Conservation (phyloP, 2,113 vertebrate genomes). For the Salvator merianae region DNA sequence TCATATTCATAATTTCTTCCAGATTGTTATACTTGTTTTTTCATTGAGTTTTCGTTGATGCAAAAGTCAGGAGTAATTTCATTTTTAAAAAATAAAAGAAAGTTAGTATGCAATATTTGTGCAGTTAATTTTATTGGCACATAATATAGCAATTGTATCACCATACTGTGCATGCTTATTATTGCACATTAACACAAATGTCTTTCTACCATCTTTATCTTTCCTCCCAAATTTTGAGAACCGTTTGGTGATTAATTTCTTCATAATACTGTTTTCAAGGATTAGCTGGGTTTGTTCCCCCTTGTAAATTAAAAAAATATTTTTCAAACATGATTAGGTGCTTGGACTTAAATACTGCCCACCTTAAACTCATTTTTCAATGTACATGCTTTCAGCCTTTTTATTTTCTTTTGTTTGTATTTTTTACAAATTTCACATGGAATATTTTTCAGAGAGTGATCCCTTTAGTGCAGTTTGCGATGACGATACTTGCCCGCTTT, state of each 20-base stretch:
- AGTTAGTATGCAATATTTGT: constrained; percentile 65
- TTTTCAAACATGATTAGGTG: constrained; percentile 61
- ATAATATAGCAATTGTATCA: constrained; percentile 68
- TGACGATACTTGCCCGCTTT: constrained; percentile 82
- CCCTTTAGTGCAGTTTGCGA: constrained; percentile 79
- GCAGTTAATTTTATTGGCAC: constrained; percentile 70
- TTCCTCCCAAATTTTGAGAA: constrained; percentile 56
- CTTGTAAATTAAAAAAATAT: constrained; percentile 79
- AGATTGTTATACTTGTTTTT: constrained; percentile 43
- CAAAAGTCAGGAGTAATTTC: background rate
- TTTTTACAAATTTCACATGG: constrained; percentile 65
- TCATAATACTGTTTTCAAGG: constrained; percentile 54
- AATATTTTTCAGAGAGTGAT: constrained; percentile 15
- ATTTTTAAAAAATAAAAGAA: constrained; percentile 54
- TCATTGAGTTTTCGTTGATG: constrained; percentile 50
- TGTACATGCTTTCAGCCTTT: constrained; percentile 69
- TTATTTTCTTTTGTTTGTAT: constrained; percentile 16
- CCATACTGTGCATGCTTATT: constrained; percentile 76
- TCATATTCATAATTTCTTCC: constrained; percentile 53
- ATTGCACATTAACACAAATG: constrained; percentile 76
- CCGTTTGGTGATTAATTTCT: constrained; percentile 50
- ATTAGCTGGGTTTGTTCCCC: constrained; percentile 29
- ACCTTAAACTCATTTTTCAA: constrained; percentile 48
- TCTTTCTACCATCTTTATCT: constrained; percentile 16
- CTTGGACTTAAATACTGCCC: constrained; percentile 65